These are phyloP conservation scores for Myxocyprinus asiaticus DNA, from an alignment of 2,113 vertebrate genomes.

Conservation along the genomic window DNA sequence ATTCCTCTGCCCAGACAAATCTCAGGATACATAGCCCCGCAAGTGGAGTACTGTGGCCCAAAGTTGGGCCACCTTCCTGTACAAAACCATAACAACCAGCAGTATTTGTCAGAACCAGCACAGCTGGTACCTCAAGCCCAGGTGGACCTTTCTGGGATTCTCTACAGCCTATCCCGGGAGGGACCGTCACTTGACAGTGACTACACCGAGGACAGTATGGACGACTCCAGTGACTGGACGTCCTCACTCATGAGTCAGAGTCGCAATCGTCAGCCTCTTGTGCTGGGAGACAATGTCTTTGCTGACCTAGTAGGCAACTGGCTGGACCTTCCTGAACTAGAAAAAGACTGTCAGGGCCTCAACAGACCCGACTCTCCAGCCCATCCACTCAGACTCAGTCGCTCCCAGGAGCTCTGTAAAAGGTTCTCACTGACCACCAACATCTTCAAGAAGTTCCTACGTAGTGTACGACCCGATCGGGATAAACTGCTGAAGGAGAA, in stretches of 20 bases:
- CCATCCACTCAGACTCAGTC: constrained; percentile 68
- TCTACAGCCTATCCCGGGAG: constrained; percentile 72
- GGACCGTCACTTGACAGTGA: constrained; percentile 73
- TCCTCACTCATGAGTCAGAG: constrained; percentile 90
- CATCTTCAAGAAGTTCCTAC: constrained; percentile 94
- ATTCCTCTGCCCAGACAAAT: constrained; percentile 54
- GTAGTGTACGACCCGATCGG: constrained; percentile 87
- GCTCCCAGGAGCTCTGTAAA: constrained; percentile 85
- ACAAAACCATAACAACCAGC: constrained; percentile 35
- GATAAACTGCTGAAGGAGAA: constrained; percentile 93
- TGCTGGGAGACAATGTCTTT: constrained; percentile 93
- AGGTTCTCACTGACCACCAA: constrained; percentile 91
- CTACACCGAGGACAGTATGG: constrained; percentile 70
- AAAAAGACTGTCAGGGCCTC: constrained; percentile 66
- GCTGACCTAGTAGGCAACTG: constrained; percentile 97
- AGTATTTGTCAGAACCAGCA: background rate
- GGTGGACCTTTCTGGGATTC: constrained; percentile 68
- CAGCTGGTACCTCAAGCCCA: too few species aligned
- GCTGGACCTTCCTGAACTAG: constrained; percentile 92
- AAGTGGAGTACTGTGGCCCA: constrained; percentile 67
- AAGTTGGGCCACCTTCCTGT: constrained; percentile 63
- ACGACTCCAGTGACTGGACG: constrained; percentile 89
- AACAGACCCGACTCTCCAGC: constrained; percentile 70
- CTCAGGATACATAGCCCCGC: constrained; percentile 62
- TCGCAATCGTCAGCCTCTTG: constrained; percentile 91